phyloP scores from a whole-genome alignment of 2,113 vertebrate species.

The Glaucidium brasilianum region DNA sequence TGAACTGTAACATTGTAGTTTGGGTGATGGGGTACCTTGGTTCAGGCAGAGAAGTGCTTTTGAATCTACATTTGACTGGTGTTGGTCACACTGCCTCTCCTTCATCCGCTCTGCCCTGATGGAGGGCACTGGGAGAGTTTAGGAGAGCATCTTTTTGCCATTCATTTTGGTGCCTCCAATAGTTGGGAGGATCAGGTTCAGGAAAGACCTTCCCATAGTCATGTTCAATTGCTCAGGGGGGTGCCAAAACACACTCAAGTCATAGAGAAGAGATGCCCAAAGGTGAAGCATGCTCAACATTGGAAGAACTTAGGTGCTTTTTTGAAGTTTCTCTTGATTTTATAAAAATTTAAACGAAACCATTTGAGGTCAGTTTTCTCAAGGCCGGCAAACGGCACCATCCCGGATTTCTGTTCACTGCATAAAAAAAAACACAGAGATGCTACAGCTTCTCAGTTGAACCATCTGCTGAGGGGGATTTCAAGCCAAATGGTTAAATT shows the following conservation, averaged over 20 bases:
- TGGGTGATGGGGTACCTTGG: neutral
- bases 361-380: neutral
- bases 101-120: neutral
- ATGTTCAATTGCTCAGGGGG: neutral
- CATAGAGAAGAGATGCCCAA: neutral
- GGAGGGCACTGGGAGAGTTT: neutral
- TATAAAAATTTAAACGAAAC: neutral
- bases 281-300: neutral
- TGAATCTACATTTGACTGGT: neutral
- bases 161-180: neutral
- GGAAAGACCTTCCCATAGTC: neutral
- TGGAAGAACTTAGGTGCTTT: neutral
- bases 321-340: neutral
- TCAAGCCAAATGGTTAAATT: constrained; percentile 19
- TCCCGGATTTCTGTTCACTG: neutral
- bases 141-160: neutral
- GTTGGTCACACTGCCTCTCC: neutral
- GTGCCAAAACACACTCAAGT: neutral
- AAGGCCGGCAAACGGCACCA: neutral
- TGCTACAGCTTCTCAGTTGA: neutral
- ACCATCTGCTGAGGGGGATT: constrained; percentile 6
- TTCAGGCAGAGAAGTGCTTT: neutral
- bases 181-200: neutral
- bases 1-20: neutral
- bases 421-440: neutral